Evolutionary conservation across 2,797 vertebrate genomes (phyloP).

Genomic region (Squalus acanthias): DNA sequence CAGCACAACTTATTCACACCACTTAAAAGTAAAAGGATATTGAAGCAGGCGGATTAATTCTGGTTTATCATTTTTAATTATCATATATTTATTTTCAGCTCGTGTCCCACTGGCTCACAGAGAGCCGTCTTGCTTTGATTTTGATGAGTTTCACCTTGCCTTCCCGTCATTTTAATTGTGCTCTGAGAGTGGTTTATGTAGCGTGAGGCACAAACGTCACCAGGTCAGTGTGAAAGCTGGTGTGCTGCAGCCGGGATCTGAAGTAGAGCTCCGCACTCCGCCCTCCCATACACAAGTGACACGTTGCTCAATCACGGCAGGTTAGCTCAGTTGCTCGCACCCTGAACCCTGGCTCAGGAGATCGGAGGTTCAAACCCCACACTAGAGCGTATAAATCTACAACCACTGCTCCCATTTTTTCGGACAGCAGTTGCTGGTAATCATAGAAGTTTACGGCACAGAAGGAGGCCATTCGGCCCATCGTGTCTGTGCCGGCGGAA

Average conservation of each 20-base stretch:
- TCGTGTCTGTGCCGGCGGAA: too few relatives aligned
- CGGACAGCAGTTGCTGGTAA: too few relatives aligned
- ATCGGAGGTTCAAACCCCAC: background rate
- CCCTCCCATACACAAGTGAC: too few relatives aligned
- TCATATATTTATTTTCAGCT: constrained; percentile 14
- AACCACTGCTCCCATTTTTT: too few relatives aligned
- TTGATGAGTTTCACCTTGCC: background rate
- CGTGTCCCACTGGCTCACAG: background rate
- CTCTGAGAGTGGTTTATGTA: background rate
- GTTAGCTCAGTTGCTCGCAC: background rate
- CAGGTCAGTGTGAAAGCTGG: background rate
- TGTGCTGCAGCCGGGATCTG: background rate
- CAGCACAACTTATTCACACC: background rate
- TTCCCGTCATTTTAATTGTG: background rate
- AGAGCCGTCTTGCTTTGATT: background rate
- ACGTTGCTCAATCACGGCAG: background rate
- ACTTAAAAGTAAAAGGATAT: constrained; percentile 1
- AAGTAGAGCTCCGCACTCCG: background rate
- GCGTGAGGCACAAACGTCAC: background rate
- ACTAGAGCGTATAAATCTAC: background rate
- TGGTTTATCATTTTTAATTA: constrained; percentile 37
- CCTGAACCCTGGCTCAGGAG: background rate
- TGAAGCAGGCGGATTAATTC: constrained; percentile 27
- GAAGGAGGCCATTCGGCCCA: too few relatives aligned
- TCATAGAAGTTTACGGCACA: too few relatives aligned